Base-by-base conservation (phyloP, 2,797 vertebrate genomes). In the Microctenopoma lineatum region DNA sequence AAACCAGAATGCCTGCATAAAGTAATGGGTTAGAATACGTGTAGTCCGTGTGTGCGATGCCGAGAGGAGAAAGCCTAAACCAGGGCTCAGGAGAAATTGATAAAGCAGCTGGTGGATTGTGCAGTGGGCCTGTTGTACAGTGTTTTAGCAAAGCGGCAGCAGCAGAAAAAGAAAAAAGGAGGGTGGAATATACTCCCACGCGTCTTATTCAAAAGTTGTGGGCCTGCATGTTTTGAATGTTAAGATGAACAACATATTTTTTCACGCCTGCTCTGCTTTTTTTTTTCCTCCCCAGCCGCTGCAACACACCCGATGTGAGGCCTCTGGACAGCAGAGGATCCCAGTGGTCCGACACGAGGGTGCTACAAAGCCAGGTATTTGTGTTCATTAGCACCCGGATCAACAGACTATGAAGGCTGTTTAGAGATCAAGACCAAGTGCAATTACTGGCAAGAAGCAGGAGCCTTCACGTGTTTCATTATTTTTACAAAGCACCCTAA, bases 351-450 rank as follows among this genome's bases (percentile, higher is more conserved):
- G 71, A 38, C 54, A 57, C 47, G 60, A 69, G 68, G 32, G 60
- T 13, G 80, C 79, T 57, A 63, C 88, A 92, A 89, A 90, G 86
- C 83, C 86, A 87, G 85, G 83, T 89, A 89, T 92, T 89, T 92
- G 85, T 85, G 88, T 91, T 88, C 86, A 90, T 91, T 92, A 92
- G 90, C 90, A 80, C 84, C 76, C 71, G 83, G 90, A 92, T 92
- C 92, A 92, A 91, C 91, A 92, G 85, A 90, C 90, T 85, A 90
- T 79, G 88, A 72, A 56, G 84, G 73, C 84, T 85, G 82, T 86
- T 87, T 77, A 72, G 81, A 90, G 90, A 83, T 91, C 87, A 84
- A 84, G 87, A 84, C 80, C 75, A 80, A 88, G 75, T 51, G 81
- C 84, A 88, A 87, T 89, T 87, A 89, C 86, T 66, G 75, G 72